These are phyloP conservation scores for Mormyrus hasselquistii DNA, from an alignment of 2,797 vertebrate genomes.

Conservation along the genomic window DNA sequence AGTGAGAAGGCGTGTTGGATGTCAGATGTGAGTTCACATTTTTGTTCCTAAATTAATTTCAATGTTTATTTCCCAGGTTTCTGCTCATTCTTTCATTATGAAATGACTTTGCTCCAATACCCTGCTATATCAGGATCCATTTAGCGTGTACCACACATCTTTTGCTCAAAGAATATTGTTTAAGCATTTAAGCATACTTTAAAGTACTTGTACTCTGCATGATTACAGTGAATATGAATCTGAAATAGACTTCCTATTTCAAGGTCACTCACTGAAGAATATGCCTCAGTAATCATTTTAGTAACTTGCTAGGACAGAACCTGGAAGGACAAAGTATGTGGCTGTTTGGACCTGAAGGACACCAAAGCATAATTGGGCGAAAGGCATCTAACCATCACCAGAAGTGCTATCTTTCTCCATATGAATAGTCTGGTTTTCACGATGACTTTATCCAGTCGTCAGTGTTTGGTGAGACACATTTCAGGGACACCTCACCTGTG, in stretches of 20 bases:
- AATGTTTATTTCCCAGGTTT: neutral
- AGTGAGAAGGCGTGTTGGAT: neutral
- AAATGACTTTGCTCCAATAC: neutral
- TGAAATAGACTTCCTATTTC: slow-evolving; percentile 37
- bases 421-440: slow-evolving; percentile 34
- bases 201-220: neutral
- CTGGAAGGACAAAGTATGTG: slow-evolving; percentile 44
- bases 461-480: slow-evolving; percentile 43
- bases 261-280: slow-evolving; percentile 53
- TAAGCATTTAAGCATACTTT: slow-evolving; percentile 25
- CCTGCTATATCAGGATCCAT: neutral
- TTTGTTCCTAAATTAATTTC: neutral
- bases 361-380: slow-evolving; percentile 53
- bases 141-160: neutral
- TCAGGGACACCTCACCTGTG: slow-evolving; percentile 37
- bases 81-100: neutral
- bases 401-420: slow-evolving; percentile 49
- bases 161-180: neutral
- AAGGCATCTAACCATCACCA: slow-evolving; percentile 53
- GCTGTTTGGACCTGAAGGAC: slow-evolving; percentile 58
- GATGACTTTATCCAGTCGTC: slow-evolving; percentile 43
- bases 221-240: neutral
- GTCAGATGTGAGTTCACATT: neutral
- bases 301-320: slow-evolving; percentile 19
- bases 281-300: slow-evolving; percentile 45